These are phyloP conservation scores for Palythoa caribaeorum DNA, from an alignment of 92 coral and sea anemone species.

Conservation along the genomic window DNA sequence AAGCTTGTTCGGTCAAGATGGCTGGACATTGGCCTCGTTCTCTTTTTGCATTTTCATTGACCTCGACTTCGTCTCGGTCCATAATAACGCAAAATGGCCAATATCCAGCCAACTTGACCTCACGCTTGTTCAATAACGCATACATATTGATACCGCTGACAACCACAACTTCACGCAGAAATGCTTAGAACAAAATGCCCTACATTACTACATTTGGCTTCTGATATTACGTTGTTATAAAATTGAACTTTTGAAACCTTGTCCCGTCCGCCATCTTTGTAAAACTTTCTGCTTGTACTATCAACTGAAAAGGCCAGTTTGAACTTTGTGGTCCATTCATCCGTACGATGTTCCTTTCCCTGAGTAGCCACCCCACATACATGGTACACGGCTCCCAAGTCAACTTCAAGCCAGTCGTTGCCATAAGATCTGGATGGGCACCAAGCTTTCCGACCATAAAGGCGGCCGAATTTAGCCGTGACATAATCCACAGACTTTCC, in stretches of 20 bases:
- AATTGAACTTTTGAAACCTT: neutral
- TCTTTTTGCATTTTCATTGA: too few relatives aligned
- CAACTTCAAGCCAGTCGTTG: conserved; percentile 68
- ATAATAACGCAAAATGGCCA: too few relatives aligned
- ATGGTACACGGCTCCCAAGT: conserved; percentile 62
- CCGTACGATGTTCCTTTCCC: conserved; percentile 54
- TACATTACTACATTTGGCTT: too few relatives aligned
- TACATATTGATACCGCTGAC: too few relatives aligned
- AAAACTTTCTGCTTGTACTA: conserved; percentile 36
- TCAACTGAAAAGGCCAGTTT: conserved; percentile 57
- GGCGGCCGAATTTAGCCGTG: conserved; percentile 72
- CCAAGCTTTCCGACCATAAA: conserved; percentile 67
- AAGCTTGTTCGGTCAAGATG: too few relatives aligned
- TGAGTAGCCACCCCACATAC: conserved; percentile 80
- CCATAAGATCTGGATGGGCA: conserved; percentile 50
- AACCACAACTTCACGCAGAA: neutral
- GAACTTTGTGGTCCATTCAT: conserved; percentile 66
- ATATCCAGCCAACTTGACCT: too few relatives aligned
- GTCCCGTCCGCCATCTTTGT: conserved; percentile 39
- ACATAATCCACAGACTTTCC: conserved; percentile 61
- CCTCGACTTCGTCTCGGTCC: too few relatives aligned
- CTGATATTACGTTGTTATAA: too few relatives aligned
- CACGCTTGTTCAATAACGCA: too few relatives aligned
- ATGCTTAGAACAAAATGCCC: too few relatives aligned
- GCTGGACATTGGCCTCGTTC: too few relatives aligned